phyloP scores from a whole-genome alignment of 2,888 invertebrate species.

The Cheilosia grossa region DNA sequence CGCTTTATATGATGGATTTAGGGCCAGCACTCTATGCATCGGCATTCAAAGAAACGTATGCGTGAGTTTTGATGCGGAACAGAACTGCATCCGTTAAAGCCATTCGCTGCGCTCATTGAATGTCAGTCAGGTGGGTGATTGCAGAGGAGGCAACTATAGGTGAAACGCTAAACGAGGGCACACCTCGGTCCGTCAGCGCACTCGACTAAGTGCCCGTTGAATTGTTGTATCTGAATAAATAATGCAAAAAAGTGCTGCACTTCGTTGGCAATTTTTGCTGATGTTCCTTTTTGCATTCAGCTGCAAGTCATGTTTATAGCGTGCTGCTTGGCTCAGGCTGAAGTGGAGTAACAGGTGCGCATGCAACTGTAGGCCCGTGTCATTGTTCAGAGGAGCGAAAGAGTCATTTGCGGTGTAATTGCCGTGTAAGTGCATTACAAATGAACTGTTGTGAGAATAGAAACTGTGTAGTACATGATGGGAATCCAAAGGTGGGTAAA shows the following conservation, averaged over 20 bases:
- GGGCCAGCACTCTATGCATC: conserved; percentile 16
- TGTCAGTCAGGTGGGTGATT: conserved; percentile 54
- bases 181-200: conserved; percentile 35
- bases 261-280: conserved; percentile 38
- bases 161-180: conserved; percentile 42
- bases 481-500: neutral
- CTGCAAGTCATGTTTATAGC: conserved; percentile 38
- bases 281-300: neutral
- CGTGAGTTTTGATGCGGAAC: conserved; percentile 46
- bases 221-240: conserved; percentile 45
- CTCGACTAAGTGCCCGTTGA: conserved; percentile 46
- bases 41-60: neutral
- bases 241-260: conserved; percentile 43
- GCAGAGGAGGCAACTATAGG: neutral
- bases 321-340: conserved; percentile 14
- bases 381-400: conserved; percentile 17
- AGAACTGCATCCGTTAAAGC: conserved; percentile 59
- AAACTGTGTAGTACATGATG: neutral
- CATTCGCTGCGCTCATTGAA: conserved; percentile 32
- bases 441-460: conserved; percentile 12
- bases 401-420: conserved; percentile 53
- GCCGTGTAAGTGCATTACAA: conserved; percentile 44
- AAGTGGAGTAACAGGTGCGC: conserved; percentile 51
- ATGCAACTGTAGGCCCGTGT: conserved; percentile 4
- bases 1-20: conserved; percentile 25